phyloP scores from a whole-genome alignment of 1,140 invertebrate genomes.

The Xylocopa sonorina region DNA sequence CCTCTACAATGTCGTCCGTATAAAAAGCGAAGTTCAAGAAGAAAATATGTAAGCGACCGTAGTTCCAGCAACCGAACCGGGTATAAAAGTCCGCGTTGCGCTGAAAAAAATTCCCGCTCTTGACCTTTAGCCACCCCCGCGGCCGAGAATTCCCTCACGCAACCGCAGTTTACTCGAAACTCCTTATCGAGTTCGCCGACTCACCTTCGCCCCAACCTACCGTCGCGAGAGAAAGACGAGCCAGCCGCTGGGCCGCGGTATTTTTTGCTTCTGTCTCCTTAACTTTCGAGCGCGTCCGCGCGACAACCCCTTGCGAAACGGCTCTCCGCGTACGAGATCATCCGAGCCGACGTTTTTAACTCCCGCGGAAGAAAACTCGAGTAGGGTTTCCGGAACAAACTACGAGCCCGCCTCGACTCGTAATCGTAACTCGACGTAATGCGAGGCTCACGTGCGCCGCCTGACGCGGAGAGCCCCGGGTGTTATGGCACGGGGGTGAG shows the following conservation, averaged over 20 bases:
- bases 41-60: not conserved
- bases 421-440: conserved; percentile 56
- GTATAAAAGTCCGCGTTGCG: not conserved
- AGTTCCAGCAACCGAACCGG: not conserved
- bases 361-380: not conserved
- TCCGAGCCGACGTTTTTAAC: not conserved
- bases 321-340: not conserved
- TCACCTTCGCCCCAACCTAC: not conserved
- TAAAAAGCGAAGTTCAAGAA: too few relatives aligned
- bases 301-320: not conserved
- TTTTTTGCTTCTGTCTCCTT: not conserved
- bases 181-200: not conserved
- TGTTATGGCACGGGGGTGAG: conserved; percentile 14
- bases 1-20: too few relatives aligned
- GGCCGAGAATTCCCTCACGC: not conserved
- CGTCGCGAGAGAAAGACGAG: not conserved
- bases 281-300: not conserved
- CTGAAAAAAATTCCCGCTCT: not conserved
- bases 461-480: too few relatives aligned
- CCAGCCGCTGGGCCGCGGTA: not conserved
- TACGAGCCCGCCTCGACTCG: conserved; percentile 39
- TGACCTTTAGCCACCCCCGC: not conserved
- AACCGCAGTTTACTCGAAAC: not conserved
- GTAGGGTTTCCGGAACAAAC: conserved; percentile 13
- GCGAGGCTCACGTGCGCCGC: conserved; percentile 20